Evolutionary conservation across 2,888 invertebrate genomes (phyloP), one percentile per base, ranked within the genome.

Genomic region (Eupithecia subumbrata): DNA sequence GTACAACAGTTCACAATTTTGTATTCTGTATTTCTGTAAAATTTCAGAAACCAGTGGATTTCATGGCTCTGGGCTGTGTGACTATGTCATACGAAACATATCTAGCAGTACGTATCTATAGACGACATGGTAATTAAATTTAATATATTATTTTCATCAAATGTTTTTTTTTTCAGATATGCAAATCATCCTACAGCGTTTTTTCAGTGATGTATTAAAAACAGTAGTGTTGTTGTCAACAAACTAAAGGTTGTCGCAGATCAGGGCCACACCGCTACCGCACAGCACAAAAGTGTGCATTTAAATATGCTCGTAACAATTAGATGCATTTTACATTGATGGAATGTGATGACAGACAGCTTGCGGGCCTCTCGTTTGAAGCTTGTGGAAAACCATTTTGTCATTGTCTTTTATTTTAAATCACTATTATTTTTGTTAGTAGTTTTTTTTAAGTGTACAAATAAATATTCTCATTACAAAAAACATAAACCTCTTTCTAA

Each of bases 41-140:
- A 18, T 68, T 68, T 68, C 43, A 68, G 68, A 68, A 40, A 43
- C 43, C 68, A 12, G 68, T 68, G 14, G 68, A 25, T 18, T 68
- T 68, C 14, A 43, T 68, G 68, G 68, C 68, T 43, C 68, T 68
- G 40, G 68, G 68, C 8, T 5, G 67, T 25, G 18, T 9, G 18
- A 56, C 60, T 37, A 66, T 78, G 37, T 40, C 74, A 5, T 37
- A 56, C 12, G 56, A 64, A 9, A 56, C 30, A 2, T 56, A 69
- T 25, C 16, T 16, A 9, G 75, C 74, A 14, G 37, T 43, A 40
- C 18, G 37, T 68, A 64, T 34, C 7, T 67, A 5, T 48, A 48
- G 18, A 18, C 48, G 8, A 48, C 7, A 7, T 16, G 14, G 5
- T 7, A 37, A 37, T 37, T 0, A 37, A 37, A 37, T 37, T 7